Base-by-base conservation (phyloP, 2,888 invertebrate species). In the Dryobotodes eremita region DNA sequence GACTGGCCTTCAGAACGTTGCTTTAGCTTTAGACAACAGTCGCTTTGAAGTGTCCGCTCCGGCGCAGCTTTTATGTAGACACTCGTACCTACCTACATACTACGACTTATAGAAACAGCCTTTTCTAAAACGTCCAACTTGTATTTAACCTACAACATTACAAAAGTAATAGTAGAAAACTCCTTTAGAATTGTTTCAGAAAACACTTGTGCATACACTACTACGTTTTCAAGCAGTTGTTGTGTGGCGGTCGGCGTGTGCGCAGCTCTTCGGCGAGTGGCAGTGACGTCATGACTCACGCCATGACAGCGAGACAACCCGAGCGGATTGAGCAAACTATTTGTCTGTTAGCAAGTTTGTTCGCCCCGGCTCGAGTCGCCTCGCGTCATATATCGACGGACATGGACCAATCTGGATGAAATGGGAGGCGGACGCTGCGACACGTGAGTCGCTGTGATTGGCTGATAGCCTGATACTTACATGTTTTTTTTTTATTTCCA, bases 291-390 rank as follows among this genome's bases (percentile, higher is more conserved):
- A 84, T 89, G 64, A 64, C 7, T n/a, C 36, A 64, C 70, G 65
- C 79, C 80, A 84, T 94, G 94, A 91, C 90, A 89, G 92, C 91
- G 88, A 89, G 94, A 92, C 94, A 92, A 97, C 97, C 97, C 96
- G 97, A 97, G 97, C 97, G 96, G 97, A 92, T 93, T 96, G 97
- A 96, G 94, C 97, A 97, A 96, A 96, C 97, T 97, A 94, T 95
- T 90, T 89, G 82, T 95, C 90, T 89, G 82, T 89, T 86, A 89
- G 91, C 92, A 94, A 97, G 97, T 97, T 97, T 97, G 97, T 97
- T 97, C 97, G 97, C 97, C 97, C 96, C 97, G 96, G 96, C 97
- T 97, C 97, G 97, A 95, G 97, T 97, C 95, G 96, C 91, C 90
- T 92, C 88, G 92, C 91, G 94, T 93, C 95, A 95, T 89, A 64